These are phyloP conservation scores for Lycorma delicatula DNA, from an alignment of 1,140 invertebrate genomes.

Conservation along the genomic window DNA sequence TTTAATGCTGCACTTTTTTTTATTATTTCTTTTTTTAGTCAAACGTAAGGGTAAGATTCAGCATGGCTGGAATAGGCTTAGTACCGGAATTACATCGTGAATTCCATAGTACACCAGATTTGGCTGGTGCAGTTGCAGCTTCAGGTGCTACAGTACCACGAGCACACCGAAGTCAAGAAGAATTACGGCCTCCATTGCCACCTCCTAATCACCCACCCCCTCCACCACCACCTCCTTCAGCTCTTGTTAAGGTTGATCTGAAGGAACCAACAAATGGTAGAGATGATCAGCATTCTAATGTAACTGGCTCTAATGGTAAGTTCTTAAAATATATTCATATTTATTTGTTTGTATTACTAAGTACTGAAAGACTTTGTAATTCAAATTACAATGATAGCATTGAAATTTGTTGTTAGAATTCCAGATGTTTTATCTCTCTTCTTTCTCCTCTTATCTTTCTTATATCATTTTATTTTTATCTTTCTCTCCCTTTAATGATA, in stretches of 20 bases:
- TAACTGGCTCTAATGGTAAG: too few species aligned
- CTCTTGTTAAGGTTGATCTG: constrained; percentile 25
- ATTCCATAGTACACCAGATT: constrained; percentile 82
- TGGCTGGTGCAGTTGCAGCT: constrained; percentile 39
- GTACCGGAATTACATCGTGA: constrained; percentile 61
- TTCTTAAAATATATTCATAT: too few species aligned
- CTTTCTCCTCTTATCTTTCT: too few species aligned
- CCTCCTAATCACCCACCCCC: constrained; percentile 30
- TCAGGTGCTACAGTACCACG: constrained; percentile 11
- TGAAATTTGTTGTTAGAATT: too few species aligned
- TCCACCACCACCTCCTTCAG: constrained; percentile 28
- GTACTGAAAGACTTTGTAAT: too few species aligned
- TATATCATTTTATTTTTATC: too few species aligned
- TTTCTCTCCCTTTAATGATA: too few species aligned
- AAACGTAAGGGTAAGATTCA: constrained; percentile 45
- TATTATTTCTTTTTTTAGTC: constrained; percentile 33
- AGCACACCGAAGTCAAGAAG: constrained; percentile 64
- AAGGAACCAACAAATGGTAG: constrained; percentile 11
- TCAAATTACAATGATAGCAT: too few species aligned
- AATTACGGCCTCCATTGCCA: constrained; percentile 52
- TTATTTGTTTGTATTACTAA: too few species aligned
- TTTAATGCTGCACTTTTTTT: not conserved
- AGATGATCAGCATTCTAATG: not conserved
- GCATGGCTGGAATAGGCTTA: constrained; percentile 34
- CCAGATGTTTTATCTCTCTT: too few species aligned